Evolutionary conservation across 1,140 invertebrate genomes (phyloP).

Genomic region (Ceratina calcarata): DNA sequence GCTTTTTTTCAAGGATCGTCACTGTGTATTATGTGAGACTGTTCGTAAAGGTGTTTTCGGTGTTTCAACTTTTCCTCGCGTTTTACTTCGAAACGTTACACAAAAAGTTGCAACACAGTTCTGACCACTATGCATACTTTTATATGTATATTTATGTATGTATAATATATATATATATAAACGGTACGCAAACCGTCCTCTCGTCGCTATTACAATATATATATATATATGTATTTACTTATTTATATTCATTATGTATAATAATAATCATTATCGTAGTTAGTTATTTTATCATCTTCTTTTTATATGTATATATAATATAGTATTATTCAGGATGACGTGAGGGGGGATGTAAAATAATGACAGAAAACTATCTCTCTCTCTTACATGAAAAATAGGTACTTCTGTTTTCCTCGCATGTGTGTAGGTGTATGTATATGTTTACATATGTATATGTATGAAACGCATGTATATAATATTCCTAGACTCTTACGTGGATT

Average conservation of each 20-base stretch:
- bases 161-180: constrained; percentile 6
- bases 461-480: constrained; percentile 50
- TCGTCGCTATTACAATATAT: constrained; percentile 49
- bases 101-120: constrained; percentile 57
- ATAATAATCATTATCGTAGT: constrained; percentile 29
- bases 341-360: constrained; percentile 71
- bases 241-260: background rate
- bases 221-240: constrained; percentile 28
- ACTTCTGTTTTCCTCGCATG: constrained; percentile 63
- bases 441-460: constrained; percentile 63
- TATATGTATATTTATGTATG: constrained; percentile 36
- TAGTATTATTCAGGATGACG: constrained; percentile 53
- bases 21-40: constrained; percentile 14
- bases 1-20: constrained; percentile 25
- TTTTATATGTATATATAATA: constrained; percentile 30
- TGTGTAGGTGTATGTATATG: constrained; percentile 55
- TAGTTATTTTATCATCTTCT: constrained; percentile 18
- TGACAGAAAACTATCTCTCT: constrained; percentile 76
- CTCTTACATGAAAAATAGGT: constrained; percentile 76
- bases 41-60: constrained; percentile 42
- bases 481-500: constrained; percentile 44
- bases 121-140: constrained; percentile 58
- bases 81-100: constrained; percentile 53
- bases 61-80: constrained; percentile 36
- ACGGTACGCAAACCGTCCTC: constrained; percentile 55